A percentile compares a stretch with the other conserved stretches of the same genome.
Evolutionary conservation across 2,888 invertebrate species (phyloP).

Genomic region (Nezara viridula): DNA sequence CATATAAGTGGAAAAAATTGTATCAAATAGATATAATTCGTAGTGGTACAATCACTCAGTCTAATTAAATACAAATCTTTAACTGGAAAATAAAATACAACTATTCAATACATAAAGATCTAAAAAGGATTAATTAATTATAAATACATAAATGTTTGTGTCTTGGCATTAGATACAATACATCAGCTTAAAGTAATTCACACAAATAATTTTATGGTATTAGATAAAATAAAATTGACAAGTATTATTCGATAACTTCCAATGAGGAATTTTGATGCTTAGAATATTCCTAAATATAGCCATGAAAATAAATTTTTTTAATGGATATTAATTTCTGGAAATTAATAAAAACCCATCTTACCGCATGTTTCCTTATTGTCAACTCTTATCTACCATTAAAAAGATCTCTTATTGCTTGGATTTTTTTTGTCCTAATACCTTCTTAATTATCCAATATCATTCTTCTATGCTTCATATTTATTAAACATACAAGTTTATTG

Average conservation of each 20-base stretch:
- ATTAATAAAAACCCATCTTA: too few relatives aligned
- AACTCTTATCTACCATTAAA: too few relatives aligned
- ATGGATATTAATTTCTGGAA: too few relatives aligned
- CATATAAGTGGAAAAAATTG: background rate
- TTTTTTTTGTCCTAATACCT: too few relatives aligned
- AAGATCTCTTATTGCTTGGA: too few relatives aligned
- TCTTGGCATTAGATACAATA: background rate
- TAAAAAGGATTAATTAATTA: background rate
- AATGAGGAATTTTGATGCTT: background rate
- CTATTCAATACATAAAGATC: background rate
- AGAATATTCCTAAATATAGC: background rate
- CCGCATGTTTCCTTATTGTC: too few relatives aligned
- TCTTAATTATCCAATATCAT: too few relatives aligned
- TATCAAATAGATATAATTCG: background rate
- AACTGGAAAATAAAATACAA: background rate
- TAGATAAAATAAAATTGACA: background rate
- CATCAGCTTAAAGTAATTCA: background rate
- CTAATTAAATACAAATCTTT: background rate
- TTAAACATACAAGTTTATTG: too few relatives aligned
- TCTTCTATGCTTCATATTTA: too few relatives aligned
- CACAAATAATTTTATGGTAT: background rate
- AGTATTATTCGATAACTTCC: background rate
- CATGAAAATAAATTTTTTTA: background rate
- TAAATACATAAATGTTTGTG: background rate
- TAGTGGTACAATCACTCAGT: background rate